phyloP scores from a whole-genome alignment of 2,797 vertebrate species.

The Xenentodon cancila region DNA sequence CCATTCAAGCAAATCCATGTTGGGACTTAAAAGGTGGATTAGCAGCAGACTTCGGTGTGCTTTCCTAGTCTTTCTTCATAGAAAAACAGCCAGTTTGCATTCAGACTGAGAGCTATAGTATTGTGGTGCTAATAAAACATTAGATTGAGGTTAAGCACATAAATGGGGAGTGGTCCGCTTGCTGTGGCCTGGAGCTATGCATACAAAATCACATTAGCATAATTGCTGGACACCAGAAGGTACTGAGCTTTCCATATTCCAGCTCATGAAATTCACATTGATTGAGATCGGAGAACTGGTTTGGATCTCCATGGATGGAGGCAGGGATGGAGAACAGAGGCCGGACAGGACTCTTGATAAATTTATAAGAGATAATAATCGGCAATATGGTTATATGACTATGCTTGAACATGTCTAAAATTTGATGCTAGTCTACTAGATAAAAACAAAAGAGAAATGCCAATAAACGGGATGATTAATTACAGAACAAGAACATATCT shows the following conservation, averaged over 20 bases:
- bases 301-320: constrained; percentile 56
- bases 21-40: constrained; percentile 58
- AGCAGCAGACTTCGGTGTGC: constrained; percentile 60
- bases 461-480: constrained; percentile 23
- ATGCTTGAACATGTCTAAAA: constrained; percentile 14
- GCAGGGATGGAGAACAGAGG: constrained; percentile 20
- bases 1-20: constrained; percentile 60
- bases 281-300: constrained; percentile 65
- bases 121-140: constrained; percentile 78
- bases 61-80: constrained; percentile 30
- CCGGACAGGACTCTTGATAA: too few relatives aligned
- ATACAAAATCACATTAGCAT: constrained; percentile 74
- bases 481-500: constrained; percentile 41
- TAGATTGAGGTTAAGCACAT: constrained; percentile 81
- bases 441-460: constrained; percentile 22
- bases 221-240: constrained; percentile 77
- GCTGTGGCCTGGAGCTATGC: constrained; percentile 63
- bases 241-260: constrained; percentile 55
- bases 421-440: constrained; percentile 10
- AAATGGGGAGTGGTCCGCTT: constrained; percentile 74
- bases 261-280: constrained; percentile 65
- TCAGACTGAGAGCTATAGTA: constrained; percentile 62
- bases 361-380: too few relatives aligned
- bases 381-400: too few relatives aligned
- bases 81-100: constrained; percentile 59